Evolutionary conservation across 2,797 vertebrate species (phyloP).

Genomic region (Lepus townsendii): DNA sequence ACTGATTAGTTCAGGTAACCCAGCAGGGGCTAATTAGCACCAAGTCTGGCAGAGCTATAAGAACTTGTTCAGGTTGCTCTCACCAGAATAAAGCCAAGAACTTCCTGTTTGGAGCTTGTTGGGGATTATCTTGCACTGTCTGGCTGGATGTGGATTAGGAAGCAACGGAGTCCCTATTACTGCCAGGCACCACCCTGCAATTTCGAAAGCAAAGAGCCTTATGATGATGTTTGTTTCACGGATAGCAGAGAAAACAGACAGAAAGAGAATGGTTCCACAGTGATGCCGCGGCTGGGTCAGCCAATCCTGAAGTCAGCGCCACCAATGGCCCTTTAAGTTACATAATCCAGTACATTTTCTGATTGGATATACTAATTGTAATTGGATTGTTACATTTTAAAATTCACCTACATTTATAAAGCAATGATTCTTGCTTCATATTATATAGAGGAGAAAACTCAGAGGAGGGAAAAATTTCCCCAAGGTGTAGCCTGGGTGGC

Average conservation of each 20-base stretch:
- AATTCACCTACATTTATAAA: neutral
- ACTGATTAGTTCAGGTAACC: neutral
- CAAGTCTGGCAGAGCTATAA: neutral
- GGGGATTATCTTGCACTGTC: neutral
- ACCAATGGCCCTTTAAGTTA: neutral
- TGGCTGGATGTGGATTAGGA: neutral
- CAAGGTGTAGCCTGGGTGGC: neutral
- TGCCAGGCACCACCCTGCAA: neutral
- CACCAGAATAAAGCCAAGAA: neutral
- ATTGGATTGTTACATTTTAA: slow-evolving; percentile 13
- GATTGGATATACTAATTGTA: neutral
- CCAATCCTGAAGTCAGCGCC: neutral
- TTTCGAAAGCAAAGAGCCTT: neutral
- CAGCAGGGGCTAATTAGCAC: neutral
- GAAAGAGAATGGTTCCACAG: neutral
- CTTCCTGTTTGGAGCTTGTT: neutral
- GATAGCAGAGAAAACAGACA: neutral
- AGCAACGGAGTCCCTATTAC: neutral
- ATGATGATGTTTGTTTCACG: neutral
- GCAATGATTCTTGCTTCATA: neutral
- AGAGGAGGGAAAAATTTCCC: neutral
- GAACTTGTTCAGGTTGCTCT: no score
- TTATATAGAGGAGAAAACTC: neutral
- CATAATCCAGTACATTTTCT: neutral
- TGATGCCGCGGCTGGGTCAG: neutral